Conservation (phyloP, 2,888 invertebrate species). For the Chrysotoxum bicinctum region DNA sequence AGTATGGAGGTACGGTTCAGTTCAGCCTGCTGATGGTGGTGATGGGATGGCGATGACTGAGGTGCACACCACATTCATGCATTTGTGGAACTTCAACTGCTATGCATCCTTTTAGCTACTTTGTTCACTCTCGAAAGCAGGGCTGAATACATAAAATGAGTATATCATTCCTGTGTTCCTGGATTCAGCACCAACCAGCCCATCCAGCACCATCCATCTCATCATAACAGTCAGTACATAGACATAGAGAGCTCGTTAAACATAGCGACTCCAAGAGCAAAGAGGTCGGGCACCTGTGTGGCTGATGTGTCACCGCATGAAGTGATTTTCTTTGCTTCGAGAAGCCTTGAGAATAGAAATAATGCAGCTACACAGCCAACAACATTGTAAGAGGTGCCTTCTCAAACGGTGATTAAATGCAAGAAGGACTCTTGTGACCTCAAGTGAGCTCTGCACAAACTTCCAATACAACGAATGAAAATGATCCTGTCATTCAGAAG, state of each 20-base stretch:
- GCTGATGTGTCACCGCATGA: slow-evolving; percentile 36
- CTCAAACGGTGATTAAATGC: slow-evolving; percentile 67
- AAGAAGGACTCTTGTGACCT: slow-evolving; percentile 54
- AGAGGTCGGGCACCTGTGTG: slow-evolving; percentile 57
- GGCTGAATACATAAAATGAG: neutral
- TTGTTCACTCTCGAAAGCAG: slow-evolving; percentile 25
- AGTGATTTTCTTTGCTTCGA: slow-evolving; percentile 62
- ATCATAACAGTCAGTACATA: slow-evolving; percentile 46
- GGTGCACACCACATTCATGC: neutral
- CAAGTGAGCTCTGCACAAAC: slow-evolving; percentile 39
- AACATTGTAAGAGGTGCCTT: slow-evolving; percentile 33
- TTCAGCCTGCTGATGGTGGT: neutral
- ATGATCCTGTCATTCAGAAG: slow-evolving; percentile 22
- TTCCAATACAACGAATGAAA: slow-evolving; percentile 42
- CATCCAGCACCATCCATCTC: slow-evolving; percentile 13
- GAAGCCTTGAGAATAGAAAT: slow-evolving; percentile 39
- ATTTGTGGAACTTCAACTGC: slow-evolving; percentile 39
- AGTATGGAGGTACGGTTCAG: slow-evolving; percentile 11
- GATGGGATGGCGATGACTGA: neutral
- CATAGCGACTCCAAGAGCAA: neutral
- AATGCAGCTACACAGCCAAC: slow-evolving; percentile 15
- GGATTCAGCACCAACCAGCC: neutral
- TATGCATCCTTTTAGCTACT: slow-evolving; percentile 64
- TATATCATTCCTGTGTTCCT: slow-evolving; percentile 7
- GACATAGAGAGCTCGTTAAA: slow-evolving; percentile 20